These are phyloP conservation scores for Hylyphantes graminicola DNA, from an alignment of 1,140 invertebrate genomes.

Conservation along the genomic window DNA sequence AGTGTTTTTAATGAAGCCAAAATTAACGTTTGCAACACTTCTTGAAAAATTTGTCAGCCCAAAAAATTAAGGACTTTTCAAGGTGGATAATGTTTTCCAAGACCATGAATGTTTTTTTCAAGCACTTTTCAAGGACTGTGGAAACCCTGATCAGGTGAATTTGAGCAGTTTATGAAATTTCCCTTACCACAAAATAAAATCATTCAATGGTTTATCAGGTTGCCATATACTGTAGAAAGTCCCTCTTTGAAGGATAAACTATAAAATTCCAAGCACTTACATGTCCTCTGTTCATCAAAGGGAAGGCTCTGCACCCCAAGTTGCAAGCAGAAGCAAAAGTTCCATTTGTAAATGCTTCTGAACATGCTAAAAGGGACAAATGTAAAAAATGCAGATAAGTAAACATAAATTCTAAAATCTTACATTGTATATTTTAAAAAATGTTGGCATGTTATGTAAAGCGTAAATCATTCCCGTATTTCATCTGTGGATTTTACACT, in stretches of 20 bases:
- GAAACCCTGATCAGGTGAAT: no score
- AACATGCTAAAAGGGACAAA: constrained; percentile 28
- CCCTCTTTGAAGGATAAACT: not conserved
- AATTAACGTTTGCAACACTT: no score
- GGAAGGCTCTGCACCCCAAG: constrained; percentile 18
- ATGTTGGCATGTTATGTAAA: not conserved
- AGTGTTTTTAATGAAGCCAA: no score
- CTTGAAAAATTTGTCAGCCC: no score
- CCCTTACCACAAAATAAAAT: no score
- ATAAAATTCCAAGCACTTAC: constrained; percentile 1
- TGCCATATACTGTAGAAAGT: not conserved
- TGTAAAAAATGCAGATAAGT: not conserved
- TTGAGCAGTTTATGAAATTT: no score
- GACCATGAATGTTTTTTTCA: no score
- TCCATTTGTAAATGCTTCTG: constrained; percentile 36
- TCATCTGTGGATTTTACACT: no score
- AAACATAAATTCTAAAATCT: not conserved
- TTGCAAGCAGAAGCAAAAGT: constrained; percentile 6
- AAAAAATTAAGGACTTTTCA: no score
- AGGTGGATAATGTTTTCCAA: no score
- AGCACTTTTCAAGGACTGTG: no score
- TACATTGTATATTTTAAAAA: not conserved
- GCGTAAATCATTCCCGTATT: not conserved
- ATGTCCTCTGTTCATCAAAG: not conserved
- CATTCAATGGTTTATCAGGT: no score